These are phyloP conservation scores for Serinus canaria DNA, from an alignment of 2,113 vertebrate genomes.

Conservation along the genomic window DNA sequence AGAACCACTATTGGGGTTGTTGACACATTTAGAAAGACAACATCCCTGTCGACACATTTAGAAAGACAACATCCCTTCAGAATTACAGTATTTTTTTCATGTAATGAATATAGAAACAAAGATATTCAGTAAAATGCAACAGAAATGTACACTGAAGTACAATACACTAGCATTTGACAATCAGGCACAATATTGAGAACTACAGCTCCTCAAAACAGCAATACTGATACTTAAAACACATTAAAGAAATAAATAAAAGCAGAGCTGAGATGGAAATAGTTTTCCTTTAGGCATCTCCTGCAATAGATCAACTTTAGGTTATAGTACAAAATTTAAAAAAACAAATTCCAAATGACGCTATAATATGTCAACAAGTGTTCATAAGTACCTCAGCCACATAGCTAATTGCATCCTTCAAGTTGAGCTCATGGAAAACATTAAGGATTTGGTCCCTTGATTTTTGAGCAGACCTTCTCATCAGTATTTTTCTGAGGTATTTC, in stretches of 20 bases:
- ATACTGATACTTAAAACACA: not conserved
- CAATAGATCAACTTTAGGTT: not conserved
- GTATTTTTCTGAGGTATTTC: conserved; percentile 81
- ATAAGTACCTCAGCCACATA: conserved; percentile 88
- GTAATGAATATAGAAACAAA: not conserved
- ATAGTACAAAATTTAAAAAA: not conserved
- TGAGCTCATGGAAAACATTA: conserved; percentile 92
- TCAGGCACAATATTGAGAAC: not conserved
- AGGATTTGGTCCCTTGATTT: conserved; percentile 87
- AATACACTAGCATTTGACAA: not conserved
- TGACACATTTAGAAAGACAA: too few species aligned
- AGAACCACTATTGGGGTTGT: not conserved
- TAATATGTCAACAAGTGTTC: not conserved
- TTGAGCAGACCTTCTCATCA: conserved; percentile 89
- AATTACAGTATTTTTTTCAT: not conserved
- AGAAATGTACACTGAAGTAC: not conserved
- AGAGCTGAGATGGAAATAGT: not conserved
- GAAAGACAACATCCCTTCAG: not conserved
- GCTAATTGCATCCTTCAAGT: conserved; percentile 92
- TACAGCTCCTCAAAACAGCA: not conserved
- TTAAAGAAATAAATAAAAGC: not conserved
- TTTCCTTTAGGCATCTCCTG: not conserved
- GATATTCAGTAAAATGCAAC: not conserved
- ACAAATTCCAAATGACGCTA: not conserved
- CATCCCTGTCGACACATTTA: not conserved